Base-by-base conservation (phyloP, 2,797 vertebrate genomes). In the Gallinago nigripennis region DNA sequence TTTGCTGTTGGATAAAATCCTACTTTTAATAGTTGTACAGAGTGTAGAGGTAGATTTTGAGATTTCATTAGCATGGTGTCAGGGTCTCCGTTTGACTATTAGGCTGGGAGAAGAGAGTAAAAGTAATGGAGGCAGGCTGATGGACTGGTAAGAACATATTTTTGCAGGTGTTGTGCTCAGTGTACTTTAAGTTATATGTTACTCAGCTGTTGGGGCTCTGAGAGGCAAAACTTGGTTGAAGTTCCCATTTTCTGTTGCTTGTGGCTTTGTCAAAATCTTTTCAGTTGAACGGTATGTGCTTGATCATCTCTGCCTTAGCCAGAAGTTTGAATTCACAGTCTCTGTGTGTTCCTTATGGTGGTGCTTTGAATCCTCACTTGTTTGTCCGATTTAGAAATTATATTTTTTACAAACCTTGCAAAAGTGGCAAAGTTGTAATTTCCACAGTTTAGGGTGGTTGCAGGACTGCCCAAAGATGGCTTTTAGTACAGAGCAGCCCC, bases 141-240 rank as follows among this genome's bases (percentile, higher is more conserved):
- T 30, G 43, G 56, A 5, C 43, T 81, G 65, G 16, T 3, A 4
- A 84, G 66, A 45, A 50, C 0, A 1, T 9, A 6, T 70, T 86
- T 88, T 80, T 93, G n/a, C 35, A 72, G 82, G 10, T 71, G 12
- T 33, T 1, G 0, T 58, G 25, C 23, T 46, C 17, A 31, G 39
- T 46, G 18, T 16, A 20, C n/a, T 77, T 50, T 8, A 57, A 69
- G 35, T 45, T 65, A 2, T 9, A 2, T 23, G 7, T 69, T 46
- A 63, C 12, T 83, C 8, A 8, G 3, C 33, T 72, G 2, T 65
- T 85, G 37, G 41, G 8, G 5, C 78, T 63, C 46, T 0, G 0
- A 57, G 39, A 50, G 24, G 24, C 28, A 5, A n/a, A 70, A 20
- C 18, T 35, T 2, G 0, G 1, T 12, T 79, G n/a, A 82, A 60